These are phyloP conservation scores for Protobothrops flavoviridis DNA, from an alignment of 2,113 vertebrate genomes.

Conservation along the genomic window DNA sequence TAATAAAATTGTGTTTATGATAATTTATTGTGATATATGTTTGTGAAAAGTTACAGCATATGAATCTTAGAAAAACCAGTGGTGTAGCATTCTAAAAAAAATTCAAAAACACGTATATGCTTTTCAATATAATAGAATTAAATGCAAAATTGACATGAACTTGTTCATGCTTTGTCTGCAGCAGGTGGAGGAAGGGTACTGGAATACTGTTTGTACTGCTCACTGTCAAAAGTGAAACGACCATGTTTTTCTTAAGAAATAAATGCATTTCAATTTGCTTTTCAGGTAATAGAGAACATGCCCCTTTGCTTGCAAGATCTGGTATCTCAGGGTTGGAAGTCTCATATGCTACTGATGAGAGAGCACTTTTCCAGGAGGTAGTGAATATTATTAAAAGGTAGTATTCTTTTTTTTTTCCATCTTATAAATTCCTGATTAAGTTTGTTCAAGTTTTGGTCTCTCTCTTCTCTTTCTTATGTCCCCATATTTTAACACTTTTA, in stretches of 20 bases:
- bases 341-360: slow-evolving; percentile 88
- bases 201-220: neutral
- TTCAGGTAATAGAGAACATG: slow-evolving; percentile 78
- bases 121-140: neutral
- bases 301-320: slow-evolving; percentile 90
- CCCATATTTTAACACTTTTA: slow-evolving; percentile 53
- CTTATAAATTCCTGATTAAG: slow-evolving; percentile 57
- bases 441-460: slow-evolving; percentile 51
- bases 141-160: neutral
- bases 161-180: neutral
- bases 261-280: slow-evolving; percentile 61
- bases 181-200: neutral
- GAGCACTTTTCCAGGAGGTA: slow-evolving; percentile 89
- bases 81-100: neutral
- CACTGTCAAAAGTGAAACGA: slow-evolving; percentile 16
- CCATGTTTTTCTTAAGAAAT: slow-evolving; percentile 50
- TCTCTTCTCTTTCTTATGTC: slow-evolving; percentile 48
- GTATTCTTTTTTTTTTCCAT: slow-evolving; percentile 64
- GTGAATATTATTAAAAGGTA: slow-evolving; percentile 87
- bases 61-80: neutral
- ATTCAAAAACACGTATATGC: neutral
- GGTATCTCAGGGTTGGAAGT: slow-evolving; percentile 89
- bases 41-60: neutral
- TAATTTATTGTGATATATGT: neutral
- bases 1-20: neutral